These are phyloP conservation scores for Augochlora pura DNA, from an alignment of 1,140 invertebrate genomes.

Conservation along the genomic window DNA sequence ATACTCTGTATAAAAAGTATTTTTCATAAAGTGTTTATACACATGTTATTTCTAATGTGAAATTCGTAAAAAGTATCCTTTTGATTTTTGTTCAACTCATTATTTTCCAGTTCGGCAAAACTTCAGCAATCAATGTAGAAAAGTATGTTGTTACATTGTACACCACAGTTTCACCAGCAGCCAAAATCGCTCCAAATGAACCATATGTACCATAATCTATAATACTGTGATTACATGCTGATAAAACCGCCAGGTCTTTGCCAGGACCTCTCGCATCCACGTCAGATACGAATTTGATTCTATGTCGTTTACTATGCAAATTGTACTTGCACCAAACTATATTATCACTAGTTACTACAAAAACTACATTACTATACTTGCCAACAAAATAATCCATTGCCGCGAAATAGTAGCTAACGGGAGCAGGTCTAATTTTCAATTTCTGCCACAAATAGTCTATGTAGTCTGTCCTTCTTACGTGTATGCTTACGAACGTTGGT, in stretches of 20 bases:
- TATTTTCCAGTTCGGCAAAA: constrained; percentile 81
- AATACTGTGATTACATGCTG: constrained; percentile 85
- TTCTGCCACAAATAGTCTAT: constrained; percentile 81
- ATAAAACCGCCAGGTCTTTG: constrained; percentile 84
- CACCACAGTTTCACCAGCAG: constrained; percentile 83
- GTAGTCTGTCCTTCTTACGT: constrained; percentile 84
- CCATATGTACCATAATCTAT: constrained; percentile 87
- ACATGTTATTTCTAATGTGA: constrained; percentile 15
- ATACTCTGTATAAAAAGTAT: constrained; percentile 33
- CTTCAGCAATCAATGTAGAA: constrained; percentile 80
- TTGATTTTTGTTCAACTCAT: constrained; percentile 72
- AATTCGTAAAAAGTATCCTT: constrained; percentile 19
- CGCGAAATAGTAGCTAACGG: constrained; percentile 80
- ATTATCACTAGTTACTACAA: constrained; percentile 84
- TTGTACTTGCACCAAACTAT: constrained; percentile 82
- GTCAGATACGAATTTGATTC: constrained; percentile 80
- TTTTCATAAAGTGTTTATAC: constrained; percentile 33
- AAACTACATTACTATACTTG: constrained; percentile 81
- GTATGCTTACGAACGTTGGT: constrained; percentile 82
- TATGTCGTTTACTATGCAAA: constrained; percentile 75
- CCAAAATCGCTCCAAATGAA: constrained; percentile 85
- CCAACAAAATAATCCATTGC: constrained; percentile 82
- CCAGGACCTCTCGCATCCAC: constrained; percentile 78
- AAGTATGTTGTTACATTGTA: constrained; percentile 82
- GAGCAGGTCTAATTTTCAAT: constrained; percentile 78